Percentiles rank a stretch among this genome's conserved stretches.
Conservation (phyloP, 2,113 vertebrate genomes). For the Balaeniceps rex region DNA sequence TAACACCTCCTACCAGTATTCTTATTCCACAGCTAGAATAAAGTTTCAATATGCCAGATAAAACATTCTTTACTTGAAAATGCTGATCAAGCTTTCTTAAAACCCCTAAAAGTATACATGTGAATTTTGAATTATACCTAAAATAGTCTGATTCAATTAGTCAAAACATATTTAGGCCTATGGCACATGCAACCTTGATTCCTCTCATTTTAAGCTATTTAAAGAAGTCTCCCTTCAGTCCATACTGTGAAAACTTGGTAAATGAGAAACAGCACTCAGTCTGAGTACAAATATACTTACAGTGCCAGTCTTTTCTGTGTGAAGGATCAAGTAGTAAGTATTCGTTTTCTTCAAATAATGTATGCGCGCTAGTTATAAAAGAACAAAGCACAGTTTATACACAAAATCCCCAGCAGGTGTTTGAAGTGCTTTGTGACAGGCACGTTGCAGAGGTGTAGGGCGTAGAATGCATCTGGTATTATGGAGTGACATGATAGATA, state of each 20-base stretch:
- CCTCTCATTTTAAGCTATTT: neutral
- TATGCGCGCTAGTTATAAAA: neutral
- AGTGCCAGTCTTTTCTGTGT: neutral
- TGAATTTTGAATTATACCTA: neutral
- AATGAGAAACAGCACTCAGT: neutral
- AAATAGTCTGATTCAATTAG: neutral
- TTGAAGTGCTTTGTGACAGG: neutral
- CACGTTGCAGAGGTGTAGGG: neutral
- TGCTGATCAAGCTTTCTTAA: neutral
- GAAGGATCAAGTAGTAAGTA: neutral
- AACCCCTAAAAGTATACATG: neutral
- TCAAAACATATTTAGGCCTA: neutral
- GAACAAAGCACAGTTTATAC: neutral
- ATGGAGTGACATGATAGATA: neutral
- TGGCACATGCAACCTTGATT: neutral
- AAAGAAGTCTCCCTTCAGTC: neutral
- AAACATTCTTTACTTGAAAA: conserved; percentile 1
- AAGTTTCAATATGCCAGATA: neutral
- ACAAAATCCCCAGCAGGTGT: neutral
- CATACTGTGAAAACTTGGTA: neutral
- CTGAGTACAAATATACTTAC: neutral
- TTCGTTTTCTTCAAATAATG: neutral
- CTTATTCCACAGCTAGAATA: neutral
- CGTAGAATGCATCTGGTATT: neutral
- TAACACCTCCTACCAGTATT: neutral